These are phyloP conservation scores for Notothenia rossii DNA, from an alignment of 2,113 vertebrate genomes.

Conservation along the genomic window DNA sequence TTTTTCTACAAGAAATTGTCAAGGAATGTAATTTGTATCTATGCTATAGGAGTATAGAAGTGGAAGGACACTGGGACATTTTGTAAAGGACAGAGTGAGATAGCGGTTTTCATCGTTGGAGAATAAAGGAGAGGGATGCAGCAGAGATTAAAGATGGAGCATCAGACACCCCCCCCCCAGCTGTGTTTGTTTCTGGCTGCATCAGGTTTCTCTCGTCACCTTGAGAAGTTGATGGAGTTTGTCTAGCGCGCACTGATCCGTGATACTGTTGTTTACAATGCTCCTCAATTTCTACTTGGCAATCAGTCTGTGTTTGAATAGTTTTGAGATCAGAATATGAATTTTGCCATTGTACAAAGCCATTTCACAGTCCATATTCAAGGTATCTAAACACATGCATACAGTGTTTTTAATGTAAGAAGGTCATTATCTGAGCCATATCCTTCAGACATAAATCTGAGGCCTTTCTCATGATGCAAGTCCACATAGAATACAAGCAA, in stretches of 20 bases:
- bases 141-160: slow-evolving; percentile 55
- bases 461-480: slow-evolving; percentile 6
- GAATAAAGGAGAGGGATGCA: slow-evolving; percentile 18
- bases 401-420: background rate
- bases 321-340: slow-evolving; percentile 40
- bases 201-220: slow-evolving; percentile 59
- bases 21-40: slow-evolving; percentile 1
- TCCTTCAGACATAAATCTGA: background rate
- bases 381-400: background rate
- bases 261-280: slow-evolving; percentile 34
- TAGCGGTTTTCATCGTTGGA: slow-evolving; percentile 8
- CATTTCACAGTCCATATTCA: no score
- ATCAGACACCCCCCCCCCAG: slow-evolving; percentile 25
- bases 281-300: slow-evolving; percentile 12
- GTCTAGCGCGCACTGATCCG: slow-evolving; percentile 24
- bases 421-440: background rate
- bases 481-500: no score
- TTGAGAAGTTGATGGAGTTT: slow-evolving; percentile 65
- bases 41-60: background rate
- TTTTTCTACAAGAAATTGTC: background rate
- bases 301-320: slow-evolving; percentile 39
- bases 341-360: slow-evolving; percentile 9
- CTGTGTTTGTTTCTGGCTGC: slow-evolving; percentile 8
- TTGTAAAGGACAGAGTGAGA: background rate
- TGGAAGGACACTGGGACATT: background rate